Evolutionary conservation across 2,113 vertebrate genomes (phyloP), one percentile per base, ranked within the genome.

Genomic region (Haliaeetus leucogaster): DNA sequence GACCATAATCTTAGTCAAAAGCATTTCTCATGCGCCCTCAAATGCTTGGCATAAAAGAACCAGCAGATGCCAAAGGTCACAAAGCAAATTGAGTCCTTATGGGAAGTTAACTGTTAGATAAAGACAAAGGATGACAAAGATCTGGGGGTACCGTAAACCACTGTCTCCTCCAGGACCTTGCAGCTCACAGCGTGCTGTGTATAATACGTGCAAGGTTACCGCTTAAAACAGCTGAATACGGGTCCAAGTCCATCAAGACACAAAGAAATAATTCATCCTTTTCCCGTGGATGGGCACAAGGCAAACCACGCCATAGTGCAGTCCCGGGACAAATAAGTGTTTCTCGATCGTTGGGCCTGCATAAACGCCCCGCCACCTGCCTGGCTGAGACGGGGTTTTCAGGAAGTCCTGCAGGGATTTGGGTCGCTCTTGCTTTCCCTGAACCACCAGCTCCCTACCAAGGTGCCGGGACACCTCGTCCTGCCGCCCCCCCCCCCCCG

Each of bases 1-100:
- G 62, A 55, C 23, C 2, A 1, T 86, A 72, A 76, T 88, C 79
- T 88, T 72, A 81, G 59, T 93, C 50, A 71, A 90, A 96, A 90
- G 6, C 77, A 42, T 88, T 97, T 91, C 82, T 93, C 11, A 10
- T 17, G 80, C 55, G 27, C n/a, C 78, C 71, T 79, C 53, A 81
- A 66, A 88, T 59, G 77, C 81, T 81, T 88, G 80, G 59, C 15
- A 6, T 43, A 79, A 74, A 77, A 82, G n/a, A 55, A 71, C 23
- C 32, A 84, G 88, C 45, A 84, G 72, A 86, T 82, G 40, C 50
- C 80, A 96, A 89, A 93, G 65, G 78, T 72, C 89, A 95, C 30
- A 91, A 36, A 79, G 61, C 53, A 91, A 90, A 84, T 38, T 8
- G 34, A 79, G 32, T 67, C 79, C 86, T 94, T 82, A 66, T 14